A percentile compares a stretch with the other conserved stretches of the same genome.
Conservation (phyloP, 1,140 invertebrate genomes). For the Zaprionus camerounensis region DNA sequence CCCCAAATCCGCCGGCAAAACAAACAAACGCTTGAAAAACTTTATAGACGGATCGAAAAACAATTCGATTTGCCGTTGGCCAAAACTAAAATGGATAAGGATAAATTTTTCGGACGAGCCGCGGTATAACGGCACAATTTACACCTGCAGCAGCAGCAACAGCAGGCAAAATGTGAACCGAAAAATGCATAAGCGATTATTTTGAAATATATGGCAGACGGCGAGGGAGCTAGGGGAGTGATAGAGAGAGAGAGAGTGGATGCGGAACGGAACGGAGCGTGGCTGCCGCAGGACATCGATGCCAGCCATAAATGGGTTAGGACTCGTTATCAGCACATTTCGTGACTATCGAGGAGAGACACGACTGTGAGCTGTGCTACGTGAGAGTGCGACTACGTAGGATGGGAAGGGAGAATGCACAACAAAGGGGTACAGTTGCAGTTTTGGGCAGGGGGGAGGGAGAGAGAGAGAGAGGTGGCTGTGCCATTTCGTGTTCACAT, state of each 20-base stretch:
- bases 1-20: neutral
- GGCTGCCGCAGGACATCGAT: conserved; percentile 56
- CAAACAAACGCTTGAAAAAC: neutral
- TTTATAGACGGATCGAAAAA: conserved; percentile 4
- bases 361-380: conserved; percentile 15
- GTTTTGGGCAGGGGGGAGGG: conserved; percentile 21
- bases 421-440: conserved; percentile 24
- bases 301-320: conserved; percentile 29
- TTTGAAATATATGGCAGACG: conserved; percentile 43
- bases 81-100: conserved; percentile 18
- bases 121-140: conserved; percentile 32
- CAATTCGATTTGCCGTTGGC: conserved; percentile 6
- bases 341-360: conserved; percentile 56
- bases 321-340: conserved; percentile 66
- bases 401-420: neutral
- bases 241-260: neutral
- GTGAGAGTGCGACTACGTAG: neutral
- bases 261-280: conserved; percentile 32
- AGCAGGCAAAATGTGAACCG: conserved; percentile 23
- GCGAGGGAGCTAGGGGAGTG: neutral
- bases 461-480: conserved; percentile 15
- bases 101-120: conserved; percentile 30
- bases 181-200: conserved; percentile 58
- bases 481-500: conserved; percentile 71
- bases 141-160: conserved; percentile 19